Base-by-base conservation (phyloP, 1,140 invertebrate genomes). In the Hylaeus anthracinus region DNA sequence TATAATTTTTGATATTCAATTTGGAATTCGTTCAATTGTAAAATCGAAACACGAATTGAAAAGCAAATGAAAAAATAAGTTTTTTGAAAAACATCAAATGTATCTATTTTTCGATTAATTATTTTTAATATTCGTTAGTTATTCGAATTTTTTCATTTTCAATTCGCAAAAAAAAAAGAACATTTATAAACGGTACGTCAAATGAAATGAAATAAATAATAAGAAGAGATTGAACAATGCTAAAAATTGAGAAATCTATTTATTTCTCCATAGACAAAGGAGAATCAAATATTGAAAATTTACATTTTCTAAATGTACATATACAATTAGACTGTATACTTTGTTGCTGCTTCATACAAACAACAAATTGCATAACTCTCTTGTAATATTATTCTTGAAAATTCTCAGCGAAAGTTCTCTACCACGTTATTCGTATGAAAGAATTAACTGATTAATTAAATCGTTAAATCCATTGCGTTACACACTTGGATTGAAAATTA, bases 301-400 rank as follows among this genome's bases (percentile, higher is more conserved):
- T 10, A 41, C 2, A 39, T 63, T 61, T 53, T 63, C 2, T 66
- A 66, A 53, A 61, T 41, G 5, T 71, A 43, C 55, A 3, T 73
- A 71, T 78, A 55, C n/a, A 5, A 70, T 70, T 48, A 37, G 2
- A 69, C n/a, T 58, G n/a, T 37, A 43, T 3, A 1, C 1, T 78
- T 64, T 61, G 26, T 51, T 72, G 69, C 60, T 56, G 76, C 41
- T 79, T 56, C 14, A 48, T 1, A 56, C 69, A 72, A 56, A 64
- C 75, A 78, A 78, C 70, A 65, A 65, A 72, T 72, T 79, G n/a
- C 51, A 56, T 43, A 56, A 55, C 15, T 64, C 37, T 39, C 9
- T 26, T 26, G 41, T 45, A 39, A 64, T 4, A 45, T 4, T 72
- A n/a, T 12, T n/a, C 8, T 78, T 79, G 5, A 55, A 37, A 53